Percentiles rank a stretch among this genome's conserved stretches.
Conservation (phyloP, 2,113 vertebrate species). For the Corydoras maculifer region DNA sequence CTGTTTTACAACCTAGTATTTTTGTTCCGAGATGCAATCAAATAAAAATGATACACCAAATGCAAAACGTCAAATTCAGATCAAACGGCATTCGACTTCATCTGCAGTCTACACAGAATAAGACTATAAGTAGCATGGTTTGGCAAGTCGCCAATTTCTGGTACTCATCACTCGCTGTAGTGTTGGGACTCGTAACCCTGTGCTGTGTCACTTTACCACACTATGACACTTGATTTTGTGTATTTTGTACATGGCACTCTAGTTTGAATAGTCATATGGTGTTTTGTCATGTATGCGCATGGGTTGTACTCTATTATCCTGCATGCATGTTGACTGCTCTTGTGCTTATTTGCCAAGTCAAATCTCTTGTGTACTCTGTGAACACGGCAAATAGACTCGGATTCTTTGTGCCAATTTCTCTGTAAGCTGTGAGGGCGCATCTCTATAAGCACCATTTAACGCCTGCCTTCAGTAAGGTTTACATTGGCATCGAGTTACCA, state of each 20-base stretch:
- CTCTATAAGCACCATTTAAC: slow-evolving; percentile 25
- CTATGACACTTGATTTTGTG: background rate
- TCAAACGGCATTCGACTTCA: too few relatives aligned
- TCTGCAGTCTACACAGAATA: too few relatives aligned
- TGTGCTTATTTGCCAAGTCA: slow-evolving; percentile 27
- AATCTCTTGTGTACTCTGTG: slow-evolving; percentile 1
- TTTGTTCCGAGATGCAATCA: too few relatives aligned
- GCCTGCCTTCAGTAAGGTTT: slow-evolving; percentile 23
- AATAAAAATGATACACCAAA: too few relatives aligned
- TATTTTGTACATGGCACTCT: background rate
- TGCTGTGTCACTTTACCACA: background rate
- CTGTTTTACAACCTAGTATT: too few relatives aligned
- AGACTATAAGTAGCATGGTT: background rate
- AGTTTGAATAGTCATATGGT: background rate
- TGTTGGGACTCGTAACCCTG: background rate
- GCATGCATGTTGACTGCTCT: background rate
- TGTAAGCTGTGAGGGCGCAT: background rate
- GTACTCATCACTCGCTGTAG: background rate
- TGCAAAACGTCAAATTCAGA: too few relatives aligned
- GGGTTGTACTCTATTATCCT: background rate
- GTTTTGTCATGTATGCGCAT: slow-evolving; percentile 1
- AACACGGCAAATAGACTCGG: slow-evolving; percentile 13
- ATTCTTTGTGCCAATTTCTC: slow-evolving; percentile 5
- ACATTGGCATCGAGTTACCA: slow-evolving; percentile 36
- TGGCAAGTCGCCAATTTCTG: background rate